Conservation (phyloP, 1,140 invertebrate species). For the Atta cephalotes region DNA sequence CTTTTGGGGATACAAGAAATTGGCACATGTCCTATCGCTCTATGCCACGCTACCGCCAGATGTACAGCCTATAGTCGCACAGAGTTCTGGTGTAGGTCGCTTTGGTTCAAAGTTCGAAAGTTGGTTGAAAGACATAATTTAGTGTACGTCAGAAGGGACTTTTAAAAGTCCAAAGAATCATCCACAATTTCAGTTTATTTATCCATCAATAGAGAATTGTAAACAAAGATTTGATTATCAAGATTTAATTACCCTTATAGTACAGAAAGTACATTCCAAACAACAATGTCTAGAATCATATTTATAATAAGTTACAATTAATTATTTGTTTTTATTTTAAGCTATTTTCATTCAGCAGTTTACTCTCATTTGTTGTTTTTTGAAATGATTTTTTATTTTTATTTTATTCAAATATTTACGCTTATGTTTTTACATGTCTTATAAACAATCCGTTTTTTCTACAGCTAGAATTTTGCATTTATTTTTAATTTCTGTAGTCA, state of each 20-base stretch:
- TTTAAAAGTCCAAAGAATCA: constrained; percentile 78
- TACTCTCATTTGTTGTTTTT: no score
- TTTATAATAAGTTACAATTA: constrained; percentile 89
- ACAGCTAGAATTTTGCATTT: background rate
- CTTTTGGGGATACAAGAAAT: no score
- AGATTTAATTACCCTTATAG: constrained; percentile 95
- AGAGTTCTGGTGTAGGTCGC: constrained; percentile 96
- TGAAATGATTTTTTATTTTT: constrained; percentile 10
- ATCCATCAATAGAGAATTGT: constrained; percentile 93
- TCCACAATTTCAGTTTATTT: constrained; percentile 88
- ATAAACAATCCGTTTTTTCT: constrained; percentile 79
- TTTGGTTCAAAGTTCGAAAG: constrained; percentile 93
- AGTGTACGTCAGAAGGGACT: constrained; percentile 87
- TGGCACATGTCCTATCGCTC: no score
- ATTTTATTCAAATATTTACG: constrained; percentile 14
- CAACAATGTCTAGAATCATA: constrained; percentile 93
- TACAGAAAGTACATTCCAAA: constrained; percentile 91
- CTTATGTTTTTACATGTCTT: constrained; percentile 32
- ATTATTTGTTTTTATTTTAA: background rate
- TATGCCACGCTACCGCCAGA: no score
- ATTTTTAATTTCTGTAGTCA: constrained; percentile 88
- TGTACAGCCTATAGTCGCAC: constrained; percentile 89
- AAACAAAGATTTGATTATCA: constrained; percentile 93
- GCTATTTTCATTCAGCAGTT: no score
- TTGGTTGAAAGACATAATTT: constrained; percentile 90